phyloP scores from a whole-genome alignment of 2,797 vertebrate genomes.

The Ptychadena robeensis region DNA sequence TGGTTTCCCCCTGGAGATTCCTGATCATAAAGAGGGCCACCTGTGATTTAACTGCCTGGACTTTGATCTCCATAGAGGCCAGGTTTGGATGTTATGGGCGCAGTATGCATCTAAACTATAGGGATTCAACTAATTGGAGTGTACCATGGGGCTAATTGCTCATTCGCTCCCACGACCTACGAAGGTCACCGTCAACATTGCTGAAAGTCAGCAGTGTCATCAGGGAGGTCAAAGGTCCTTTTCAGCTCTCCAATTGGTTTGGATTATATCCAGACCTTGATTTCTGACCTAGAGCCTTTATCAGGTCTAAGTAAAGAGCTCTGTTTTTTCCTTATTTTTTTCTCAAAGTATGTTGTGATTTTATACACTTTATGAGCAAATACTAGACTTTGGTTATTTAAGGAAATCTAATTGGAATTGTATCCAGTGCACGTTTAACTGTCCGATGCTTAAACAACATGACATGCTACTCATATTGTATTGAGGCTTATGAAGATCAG shows the following conservation, averaged over 20 bases:
- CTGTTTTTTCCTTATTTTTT: background rate
- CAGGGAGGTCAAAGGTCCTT: conserved; percentile 53
- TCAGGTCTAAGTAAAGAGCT: background rate
- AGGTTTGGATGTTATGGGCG: conserved; percentile 52
- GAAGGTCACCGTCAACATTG: conserved; percentile 56
- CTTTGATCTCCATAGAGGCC: conserved; percentile 51
- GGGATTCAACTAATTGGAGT: conserved; percentile 56
- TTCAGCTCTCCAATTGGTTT: conserved; percentile 56
- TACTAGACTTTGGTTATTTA: conserved; percentile 15
- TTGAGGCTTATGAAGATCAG: conserved; percentile 56
- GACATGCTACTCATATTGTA: conserved; percentile 62
- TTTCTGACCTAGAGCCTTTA: conserved; percentile 38
- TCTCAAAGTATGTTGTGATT: conserved; percentile 35
- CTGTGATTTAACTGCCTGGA: conserved; percentile 34
- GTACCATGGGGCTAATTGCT: conserved; percentile 52
- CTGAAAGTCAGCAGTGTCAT: conserved; percentile 54
- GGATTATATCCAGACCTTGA: conserved; percentile 60
- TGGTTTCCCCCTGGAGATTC: conserved; percentile 8
- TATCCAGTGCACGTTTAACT: conserved; percentile 47
- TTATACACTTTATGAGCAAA: conserved; percentile 29
- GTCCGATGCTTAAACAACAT: conserved; percentile 62
- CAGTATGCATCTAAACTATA: conserved; percentile 56
- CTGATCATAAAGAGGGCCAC: conserved; percentile 24
- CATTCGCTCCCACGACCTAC: conserved; percentile 57
- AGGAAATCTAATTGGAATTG: conserved; percentile 47